A percentile compares a stretch with the other conserved stretches of the same genome.
Conservation (phyloP, 2,113 vertebrate species). For the Albula glossodonta region DNA sequence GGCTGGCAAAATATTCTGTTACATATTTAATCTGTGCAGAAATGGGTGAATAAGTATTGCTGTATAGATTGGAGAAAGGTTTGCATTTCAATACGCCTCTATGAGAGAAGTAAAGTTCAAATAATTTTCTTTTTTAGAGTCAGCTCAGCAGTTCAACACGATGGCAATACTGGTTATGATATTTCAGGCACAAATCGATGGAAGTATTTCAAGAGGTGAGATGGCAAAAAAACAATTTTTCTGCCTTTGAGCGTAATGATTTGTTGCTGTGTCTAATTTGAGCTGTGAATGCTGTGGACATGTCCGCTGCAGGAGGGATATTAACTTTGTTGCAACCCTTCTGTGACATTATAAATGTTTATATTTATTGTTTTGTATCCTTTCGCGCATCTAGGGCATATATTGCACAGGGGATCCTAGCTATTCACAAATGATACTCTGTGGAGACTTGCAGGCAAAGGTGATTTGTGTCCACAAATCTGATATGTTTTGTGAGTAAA, state of each 20-base stretch:
- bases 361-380: background rate
- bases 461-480: background rate
- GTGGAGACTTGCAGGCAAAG: background rate
- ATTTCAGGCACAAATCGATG: conserved; percentile 82
- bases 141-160: conserved; percentile 55
- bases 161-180: conserved; percentile 55
- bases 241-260: background rate
- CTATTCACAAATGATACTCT: too few species aligned
- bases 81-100: background rate
- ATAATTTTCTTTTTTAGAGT: conserved; percentile 52
- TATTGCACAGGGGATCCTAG: too few species aligned
- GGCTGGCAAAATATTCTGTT: too few species aligned
- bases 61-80: background rate
- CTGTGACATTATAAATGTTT: background rate
- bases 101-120: background rate
- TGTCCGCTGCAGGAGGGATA: background rate
- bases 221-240: background rate
- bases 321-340: background rate
- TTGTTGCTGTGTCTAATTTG: background rate
- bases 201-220: conserved; percentile 86
- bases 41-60: too few species aligned
- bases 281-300: too few species aligned
- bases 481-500: too few species aligned
- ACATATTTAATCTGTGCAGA: too few species aligned
- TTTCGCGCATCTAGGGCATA: background rate